These are phyloP conservation scores for Gobiocypris rarus DNA, from an alignment of 2,113 vertebrate genomes.

Conservation along the genomic window DNA sequence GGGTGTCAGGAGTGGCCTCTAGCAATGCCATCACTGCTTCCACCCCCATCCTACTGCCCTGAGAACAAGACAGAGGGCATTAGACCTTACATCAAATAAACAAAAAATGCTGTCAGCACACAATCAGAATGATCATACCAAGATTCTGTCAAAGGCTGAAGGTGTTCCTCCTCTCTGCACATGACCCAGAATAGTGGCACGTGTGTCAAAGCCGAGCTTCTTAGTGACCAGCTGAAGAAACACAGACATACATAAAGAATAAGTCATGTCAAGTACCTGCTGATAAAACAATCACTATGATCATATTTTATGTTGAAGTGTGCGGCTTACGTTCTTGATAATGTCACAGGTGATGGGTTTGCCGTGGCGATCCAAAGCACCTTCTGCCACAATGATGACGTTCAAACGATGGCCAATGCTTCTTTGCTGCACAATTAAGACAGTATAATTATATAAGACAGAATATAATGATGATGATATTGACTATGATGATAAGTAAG, in stretches of 20 bases:
- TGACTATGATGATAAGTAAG: background rate
- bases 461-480: background rate
- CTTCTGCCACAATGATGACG: constrained; percentile 93
- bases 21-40: constrained; percentile 94
- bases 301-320: background rate
- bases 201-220: constrained; percentile 89
- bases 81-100: background rate
- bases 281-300: background rate
- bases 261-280: background rate
- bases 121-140: constrained; percentile 72
- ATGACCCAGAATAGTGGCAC: constrained; percentile 91
- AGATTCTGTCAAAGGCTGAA: constrained; percentile 91
- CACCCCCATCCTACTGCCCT: constrained; percentile 95
- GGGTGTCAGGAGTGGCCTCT: constrained; percentile 90
- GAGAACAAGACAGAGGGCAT: constrained; percentile 38
- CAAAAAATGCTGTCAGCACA: no score
- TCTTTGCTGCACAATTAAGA: constrained; percentile 77
- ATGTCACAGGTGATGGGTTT: constrained; percentile 84
- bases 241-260: constrained; percentile 8
- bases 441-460: background rate
- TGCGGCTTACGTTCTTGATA: constrained; percentile 78
- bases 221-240: constrained; percentile 85
- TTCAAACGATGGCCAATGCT: constrained; percentile 87
- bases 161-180: constrained; percentile 94
- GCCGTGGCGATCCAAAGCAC: constrained; percentile 81